Percentiles rank a stretch among this genome's conserved stretches.
Evolutionary conservation across 1,140 invertebrate genomes (phyloP).

Genomic region (Drosophila bifasciata): DNA sequence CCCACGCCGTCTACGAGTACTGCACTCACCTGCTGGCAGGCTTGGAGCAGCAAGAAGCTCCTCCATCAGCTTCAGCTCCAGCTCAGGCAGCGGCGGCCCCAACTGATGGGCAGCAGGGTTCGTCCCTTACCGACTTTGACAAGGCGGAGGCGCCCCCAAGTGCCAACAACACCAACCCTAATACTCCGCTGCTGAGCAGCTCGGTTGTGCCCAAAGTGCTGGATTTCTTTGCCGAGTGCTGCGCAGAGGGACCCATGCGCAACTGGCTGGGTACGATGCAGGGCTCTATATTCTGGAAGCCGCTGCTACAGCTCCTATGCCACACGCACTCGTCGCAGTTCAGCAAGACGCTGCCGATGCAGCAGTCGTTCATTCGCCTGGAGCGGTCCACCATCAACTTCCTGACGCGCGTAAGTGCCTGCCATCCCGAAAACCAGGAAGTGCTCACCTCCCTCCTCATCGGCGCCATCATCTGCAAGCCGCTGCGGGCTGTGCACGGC

Average conservation of each 20-base stretch:
- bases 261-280: constrained; percentile 93
- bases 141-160: constrained; percentile 77
- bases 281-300: constrained; percentile 93
- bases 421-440: constrained; percentile 93
- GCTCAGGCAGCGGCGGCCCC: background rate
- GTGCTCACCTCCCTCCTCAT: constrained; percentile 90
- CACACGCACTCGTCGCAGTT: constrained; percentile 82
- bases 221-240: constrained; percentile 92
- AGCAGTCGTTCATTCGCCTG: constrained; percentile 86
- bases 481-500: constrained; percentile 33
- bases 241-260: constrained; percentile 91
- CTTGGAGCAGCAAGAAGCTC: constrained; percentile 19
- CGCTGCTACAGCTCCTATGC: constrained; percentile 90
- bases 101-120: constrained; percentile 24
- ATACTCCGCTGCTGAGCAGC: constrained; percentile 52
- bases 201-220: constrained; percentile 87
- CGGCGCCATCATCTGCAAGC: constrained; percentile 76
- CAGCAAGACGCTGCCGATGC: constrained; percentile 85
- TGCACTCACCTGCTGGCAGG: constrained; percentile 76
- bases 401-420: constrained; percentile 91
- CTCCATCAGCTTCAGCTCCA: background rate
- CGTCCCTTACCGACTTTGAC: constrained; percentile 84
- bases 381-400: constrained; percentile 91
- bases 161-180: constrained; percentile 10
- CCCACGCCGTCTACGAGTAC: constrained; percentile 86